Base-by-base conservation (phyloP, 2,888 invertebrate genomes). In the Hyposoter dolosus region DNA sequence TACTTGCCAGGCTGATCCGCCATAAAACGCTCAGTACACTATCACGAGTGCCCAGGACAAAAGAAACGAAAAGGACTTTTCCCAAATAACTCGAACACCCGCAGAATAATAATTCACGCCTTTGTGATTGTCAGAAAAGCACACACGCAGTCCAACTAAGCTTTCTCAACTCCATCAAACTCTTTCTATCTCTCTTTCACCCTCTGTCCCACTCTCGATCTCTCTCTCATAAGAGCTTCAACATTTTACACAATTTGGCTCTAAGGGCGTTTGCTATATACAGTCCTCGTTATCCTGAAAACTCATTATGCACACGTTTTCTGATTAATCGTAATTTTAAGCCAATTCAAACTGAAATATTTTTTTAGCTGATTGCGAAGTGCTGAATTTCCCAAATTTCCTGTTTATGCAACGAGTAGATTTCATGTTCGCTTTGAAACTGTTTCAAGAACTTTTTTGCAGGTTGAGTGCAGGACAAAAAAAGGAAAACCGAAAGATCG, bases 1-100 rank as follows among this genome's bases (percentile, higher is more conserved):
- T 74, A 77, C 63, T 50, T 50, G 75, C 71, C 83, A 77, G 79
- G 72, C 88, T 88, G 90, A 88, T 90, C 88, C 89, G 88, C 87
- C 89, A 87, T 89, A 90, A 89, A 89, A 87, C 75, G 74, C 23
- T 82, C 63, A 74, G 74, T 63, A 45, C 40, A 53, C 74, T 56
- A 43, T 83, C 32, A 53, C 50, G 35, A 72, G 63, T 65, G 19
- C 12, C 23, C 12, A 9, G 28, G 15, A 35, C 45, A 9, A n/a
- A 17, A 19, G n/a, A 66, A 47, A 6, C 12, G 5, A 15, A 47
- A 47, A 78, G 66, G 77, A 19, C 69, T 17, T 28, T 23, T 15
- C 3, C 40, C 28, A 43, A 15, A 32, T 17, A 53, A 50, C 35
- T 66, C 23, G 3, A 19, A 15, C 50, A 17, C 19, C 7, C 12